A percentile compares a stretch with the other conserved stretches of the same genome.
phyloP scores from a whole-genome alignment of 2,888 invertebrate genomes.

The Monochamus alternatus region DNA sequence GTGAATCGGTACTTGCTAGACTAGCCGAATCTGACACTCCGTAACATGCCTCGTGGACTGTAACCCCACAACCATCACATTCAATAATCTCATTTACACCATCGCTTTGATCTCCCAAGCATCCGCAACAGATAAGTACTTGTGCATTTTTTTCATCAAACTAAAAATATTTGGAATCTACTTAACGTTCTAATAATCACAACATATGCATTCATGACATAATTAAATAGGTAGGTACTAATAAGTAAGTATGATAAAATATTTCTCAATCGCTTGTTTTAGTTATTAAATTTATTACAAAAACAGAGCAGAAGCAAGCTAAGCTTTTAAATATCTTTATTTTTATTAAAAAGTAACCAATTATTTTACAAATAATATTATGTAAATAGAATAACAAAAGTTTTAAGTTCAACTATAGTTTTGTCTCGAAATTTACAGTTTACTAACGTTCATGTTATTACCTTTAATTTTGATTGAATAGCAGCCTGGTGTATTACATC shows the following conservation, averaged over 20 bases:
- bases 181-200: background rate
- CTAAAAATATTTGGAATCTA: constrained; percentile 45
- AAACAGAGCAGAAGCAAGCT: too few species aligned
- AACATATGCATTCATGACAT: background rate
- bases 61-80: constrained; percentile 96
- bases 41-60: constrained; percentile 98
- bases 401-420: too few species aligned
- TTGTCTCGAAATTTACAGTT: too few species aligned
- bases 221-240: too few species aligned
- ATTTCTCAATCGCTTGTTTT: too few species aligned
- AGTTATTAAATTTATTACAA: too few species aligned
- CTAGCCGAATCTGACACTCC: constrained; percentile 94
- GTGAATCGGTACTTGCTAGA: constrained; percentile 93
- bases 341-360: too few species aligned
- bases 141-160: constrained; percentile 71
- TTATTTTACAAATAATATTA: too few species aligned
- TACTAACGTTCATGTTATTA: background rate
- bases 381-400: too few species aligned
- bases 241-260: too few species aligned
- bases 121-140: constrained; percentile 92
- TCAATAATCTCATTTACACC: constrained; percentile 97
- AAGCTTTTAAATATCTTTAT: too few species aligned
- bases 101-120: constrained; percentile 93
- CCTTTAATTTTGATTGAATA: constrained; percentile 57
- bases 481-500: constrained; percentile 73